Evolutionary conservation across 2,797 vertebrate genomes (phyloP), one percentile per base, ranked within the genome.

Genomic region (Merluccius polli): DNA sequence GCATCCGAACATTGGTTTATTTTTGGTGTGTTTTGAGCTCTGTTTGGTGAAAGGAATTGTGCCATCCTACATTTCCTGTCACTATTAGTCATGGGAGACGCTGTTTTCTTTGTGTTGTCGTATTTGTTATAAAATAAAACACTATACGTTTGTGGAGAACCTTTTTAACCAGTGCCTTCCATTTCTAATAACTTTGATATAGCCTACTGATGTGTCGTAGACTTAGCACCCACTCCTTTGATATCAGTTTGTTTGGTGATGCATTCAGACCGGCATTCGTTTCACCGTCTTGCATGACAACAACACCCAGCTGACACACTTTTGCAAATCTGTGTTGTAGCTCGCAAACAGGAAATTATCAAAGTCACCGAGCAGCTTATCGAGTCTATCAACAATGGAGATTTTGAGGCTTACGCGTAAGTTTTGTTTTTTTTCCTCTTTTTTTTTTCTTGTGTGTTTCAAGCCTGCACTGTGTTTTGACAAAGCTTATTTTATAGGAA

Each of bases 331-430:
- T 93, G 72, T 90, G 84, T 91, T 89, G 71, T 85, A 95, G 94
- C 93, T 81, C 92, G 92, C 80, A 94, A 95, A 87, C 88, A 92
- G 87, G 92, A 91, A 79, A 93, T 93, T 59, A 90, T 98, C 90
- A 98, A 98, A 92, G 96, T 98, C 77, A 98, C 97, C 0, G 97
- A 98, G 89, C 97, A 94, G 86, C 75, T 94, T 87, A 94, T 94
- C 44, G 93, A 94, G 81, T 94, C 93, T 13, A 94, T 94, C 91
- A 98, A 98, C 92, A 98, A 97, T 1, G 97, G 97, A 0, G 97
- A 98, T 93, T 98, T 98, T 82, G 97, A 98, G 86, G 94, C 95
- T 79, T 98, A 98, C 0, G 95, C 96, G 95, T 96, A 90, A 94
- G 95, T 97, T 84, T 44, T 6, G 21, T 27, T 12, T 41, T 71